A percentile compares a stretch with the other conserved stretches of the same genome.
Evolutionary conservation across 1,140 invertebrate species (phyloP).

Genomic region (Psix sp.): DNA sequence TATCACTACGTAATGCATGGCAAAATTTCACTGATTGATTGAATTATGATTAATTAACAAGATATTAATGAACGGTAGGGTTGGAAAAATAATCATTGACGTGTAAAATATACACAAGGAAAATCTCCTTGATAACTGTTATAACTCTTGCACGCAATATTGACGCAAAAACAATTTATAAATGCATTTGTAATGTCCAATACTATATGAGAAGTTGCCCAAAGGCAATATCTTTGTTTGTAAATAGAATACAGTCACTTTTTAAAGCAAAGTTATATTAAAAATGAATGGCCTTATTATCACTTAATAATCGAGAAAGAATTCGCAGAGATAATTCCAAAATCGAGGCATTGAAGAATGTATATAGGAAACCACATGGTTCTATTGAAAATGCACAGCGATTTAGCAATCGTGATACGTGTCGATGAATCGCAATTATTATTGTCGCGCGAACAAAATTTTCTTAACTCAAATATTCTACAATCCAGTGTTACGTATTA

Average conservation of each 20-base stretch:
- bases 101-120: conserved; percentile 1
- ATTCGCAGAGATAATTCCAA: no score
- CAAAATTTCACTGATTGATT: no score
- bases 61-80: no score
- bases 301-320: background rate
- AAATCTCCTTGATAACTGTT: background rate
- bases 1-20: no score
- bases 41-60: no score
- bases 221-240: conserved; percentile 13
- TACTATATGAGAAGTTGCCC: conserved; percentile 34
- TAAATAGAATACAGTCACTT: conserved; percentile 43
- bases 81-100: conserved; percentile 6
- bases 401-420: conserved; percentile 26
- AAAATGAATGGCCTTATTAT: background rate
- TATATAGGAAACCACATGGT: no score
- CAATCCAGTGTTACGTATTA: conserved; percentile 36
- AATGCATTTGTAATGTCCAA: conserved; percentile 45
- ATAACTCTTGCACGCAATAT: conserved; percentile 4
- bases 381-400: conserved; percentile 34
- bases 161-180: conserved; percentile 22
- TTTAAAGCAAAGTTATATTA: conserved; percentile 11
- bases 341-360: no score
- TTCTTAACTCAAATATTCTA: conserved; percentile 35
- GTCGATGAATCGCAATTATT: conserved; percentile 36
- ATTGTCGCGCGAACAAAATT: conserved; percentile 49